Base-by-base conservation (phyloP, 2,888 invertebrate genomes). In the Merodon equestris region DNA sequence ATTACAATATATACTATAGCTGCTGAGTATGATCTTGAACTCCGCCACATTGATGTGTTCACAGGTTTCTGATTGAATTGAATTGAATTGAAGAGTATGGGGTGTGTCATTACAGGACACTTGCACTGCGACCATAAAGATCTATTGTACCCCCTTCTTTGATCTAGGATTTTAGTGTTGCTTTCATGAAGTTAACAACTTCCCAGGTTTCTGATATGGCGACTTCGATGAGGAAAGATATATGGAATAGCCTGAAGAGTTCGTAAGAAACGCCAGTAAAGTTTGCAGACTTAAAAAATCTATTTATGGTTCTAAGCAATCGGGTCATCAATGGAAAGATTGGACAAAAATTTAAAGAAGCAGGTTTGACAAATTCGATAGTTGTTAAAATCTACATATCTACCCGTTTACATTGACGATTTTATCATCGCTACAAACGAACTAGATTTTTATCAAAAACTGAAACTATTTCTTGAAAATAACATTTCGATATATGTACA, bases 31-130 rank as follows among this genome's bases (percentile, higher is more conserved):
- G 66, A 74, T 19, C 47, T 77, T 34, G 34, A 48, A 14, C 51
- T 77, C 44, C 18, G 18, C 9, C 76, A 81, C 27, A 34, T 77
- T 7, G 81, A 81, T 42, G 66, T 73, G 12, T 64, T 50, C 36
- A 36, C 36, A 36, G 36, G 7, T 5, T 36, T 36, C 36, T 36
- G n/a, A n/a, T n/a, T n/a, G n/a, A n/a, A n/a, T n/a, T n/a, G n/a
- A n/a, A n/a, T n/a, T n/a, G n/a, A n/a, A n/a, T n/a, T n/a, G n/a
- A n/a, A n/a, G n/a, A n/a, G n/a, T n/a, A n/a, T n/a, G n/a, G n/a
- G n/a, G n/a, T n/a, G n/a, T n/a, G n/a, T n/a, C n/a, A n/a, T n/a
- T n/a, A n/a, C n/a, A n/a, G n/a, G n/a, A n/a, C n/a, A n/a, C n/a
- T n/a, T n/a, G n/a, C n/a, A n/a, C n/a, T n/a, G n/a, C n/a, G n/a